Evolutionary conservation across 2,888 invertebrate genomes (phyloP).

Genomic region (Chrysodeixis includens): DNA sequence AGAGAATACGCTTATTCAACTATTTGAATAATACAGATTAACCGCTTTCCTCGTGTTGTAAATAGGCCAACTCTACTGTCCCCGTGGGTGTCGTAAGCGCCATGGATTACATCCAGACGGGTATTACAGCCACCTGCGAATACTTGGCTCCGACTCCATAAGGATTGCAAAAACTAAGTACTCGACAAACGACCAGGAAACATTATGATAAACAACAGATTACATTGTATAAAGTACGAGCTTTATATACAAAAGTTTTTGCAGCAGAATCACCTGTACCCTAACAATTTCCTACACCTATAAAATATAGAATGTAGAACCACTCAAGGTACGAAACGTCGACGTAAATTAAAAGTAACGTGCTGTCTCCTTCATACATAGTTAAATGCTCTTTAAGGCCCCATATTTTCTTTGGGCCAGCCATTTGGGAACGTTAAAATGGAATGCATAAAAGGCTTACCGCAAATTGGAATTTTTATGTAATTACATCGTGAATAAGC

Average conservation of each 20-base stretch:
- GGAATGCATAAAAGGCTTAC: constrained; percentile 82
- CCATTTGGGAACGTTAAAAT: constrained; percentile 82
- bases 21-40: constrained; percentile 10
- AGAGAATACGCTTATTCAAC: constrained; percentile 6
- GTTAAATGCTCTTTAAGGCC: constrained; percentile 85
- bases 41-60: neutral
- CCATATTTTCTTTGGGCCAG: constrained; percentile 81
- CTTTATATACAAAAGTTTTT: constrained; percentile 29
- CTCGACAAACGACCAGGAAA: constrained; percentile 6
- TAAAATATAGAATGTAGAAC: constrained; percentile 78
- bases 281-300: constrained; percentile 70
- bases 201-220: constrained; percentile 28
- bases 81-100: neutral
- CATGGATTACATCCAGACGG: constrained; percentile 1
- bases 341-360: constrained; percentile 86
- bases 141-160: constrained; percentile 3
- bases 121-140: constrained; percentile 7
- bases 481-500: constrained; percentile 79
- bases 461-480: constrained; percentile 81
- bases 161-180: neutral
- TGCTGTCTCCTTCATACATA: constrained; percentile 86
- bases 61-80: neutral
- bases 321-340: constrained; percentile 78
- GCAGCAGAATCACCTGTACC: constrained; percentile 50
- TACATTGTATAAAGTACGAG: constrained; percentile 28